These are phyloP conservation scores for Bambusicola thoracicus DNA, from an alignment of 2,113 vertebrate genomes.

Conservation along the genomic window DNA sequence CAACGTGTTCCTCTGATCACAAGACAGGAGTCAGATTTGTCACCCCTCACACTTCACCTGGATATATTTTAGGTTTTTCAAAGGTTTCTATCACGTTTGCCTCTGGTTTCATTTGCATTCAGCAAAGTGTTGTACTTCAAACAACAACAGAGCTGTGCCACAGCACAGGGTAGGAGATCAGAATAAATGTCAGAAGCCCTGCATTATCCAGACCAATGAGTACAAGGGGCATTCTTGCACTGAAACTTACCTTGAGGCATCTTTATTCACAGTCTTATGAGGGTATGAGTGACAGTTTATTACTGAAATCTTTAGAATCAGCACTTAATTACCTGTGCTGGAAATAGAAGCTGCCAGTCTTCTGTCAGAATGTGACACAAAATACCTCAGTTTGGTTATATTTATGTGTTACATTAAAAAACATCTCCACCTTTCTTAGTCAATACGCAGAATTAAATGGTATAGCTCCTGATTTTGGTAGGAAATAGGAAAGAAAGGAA, in stretches of 20 bases:
- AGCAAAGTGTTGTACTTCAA: neutral
- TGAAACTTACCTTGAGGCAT: neutral
- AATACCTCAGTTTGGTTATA: neutral
- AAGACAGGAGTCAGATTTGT: neutral
- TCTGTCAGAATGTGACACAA: neutral
- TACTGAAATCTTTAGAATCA: neutral
- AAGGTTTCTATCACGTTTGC: neutral
- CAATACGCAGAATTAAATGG: conserved; percentile 24
- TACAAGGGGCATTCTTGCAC: neutral
- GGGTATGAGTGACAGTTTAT: neutral
- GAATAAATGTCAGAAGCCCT: neutral
- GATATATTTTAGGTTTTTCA: neutral
- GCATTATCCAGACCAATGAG: neutral
- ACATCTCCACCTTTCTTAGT: conserved; percentile 25
- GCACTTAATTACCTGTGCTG: neutral
- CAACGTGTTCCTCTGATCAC: neutral
- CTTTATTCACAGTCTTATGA: neutral
- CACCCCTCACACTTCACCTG: neutral
- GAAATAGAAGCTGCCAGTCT: neutral
- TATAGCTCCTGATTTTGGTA: conserved; percentile 27
- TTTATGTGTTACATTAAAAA: neutral
- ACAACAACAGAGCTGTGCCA: neutral
- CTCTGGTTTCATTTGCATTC: neutral
- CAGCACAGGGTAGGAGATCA: neutral
- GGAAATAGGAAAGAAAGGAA: conserved; percentile 61